These are phyloP conservation scores for Teleopsis dalmanni DNA, from an alignment of 1,140 invertebrate genomes.

Conservation along the genomic window DNA sequence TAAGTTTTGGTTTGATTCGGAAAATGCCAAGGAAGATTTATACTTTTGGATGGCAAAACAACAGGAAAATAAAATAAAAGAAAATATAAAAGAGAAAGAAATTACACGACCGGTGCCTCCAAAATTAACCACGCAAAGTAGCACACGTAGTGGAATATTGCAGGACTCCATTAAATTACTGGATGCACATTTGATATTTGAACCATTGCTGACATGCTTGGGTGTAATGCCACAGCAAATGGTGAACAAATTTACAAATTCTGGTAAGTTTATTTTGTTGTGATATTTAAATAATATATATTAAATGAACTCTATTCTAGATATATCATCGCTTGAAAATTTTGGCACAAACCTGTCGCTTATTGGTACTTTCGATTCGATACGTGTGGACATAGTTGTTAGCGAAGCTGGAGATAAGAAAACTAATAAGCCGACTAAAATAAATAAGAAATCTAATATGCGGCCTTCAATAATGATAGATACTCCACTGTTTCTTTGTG, in stretches of 20 bases:
- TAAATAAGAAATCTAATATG: conserved; percentile 40
- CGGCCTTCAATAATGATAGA: conserved; percentile 63
- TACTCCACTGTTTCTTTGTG: conserved; percentile 84
- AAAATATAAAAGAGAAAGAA: conserved; percentile 25
- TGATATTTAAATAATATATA: neutral
- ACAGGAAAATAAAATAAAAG: conserved; percentile 58
- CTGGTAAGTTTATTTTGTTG: conserved; percentile 12
- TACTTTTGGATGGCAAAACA: conserved; percentile 95
- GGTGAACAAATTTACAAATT: conserved; percentile 48
- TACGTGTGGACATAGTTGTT: conserved; percentile 91
- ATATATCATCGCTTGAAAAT: conserved; percentile 66
- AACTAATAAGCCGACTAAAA: conserved; percentile 29
- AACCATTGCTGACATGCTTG: conserved; percentile 73
- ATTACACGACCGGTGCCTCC: conserved; percentile 20
- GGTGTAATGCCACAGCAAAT: conserved; percentile 84
- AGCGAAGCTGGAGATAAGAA: conserved; percentile 64
- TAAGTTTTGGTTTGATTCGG: conserved; percentile 46
- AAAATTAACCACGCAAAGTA: conserved; percentile 24
- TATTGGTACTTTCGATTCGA: conserved; percentile 75
- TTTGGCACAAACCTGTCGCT: conserved; percentile 85
- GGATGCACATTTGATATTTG: conserved; percentile 89
- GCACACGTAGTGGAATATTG: conserved; percentile 50
- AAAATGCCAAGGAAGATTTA: conserved; percentile 66
- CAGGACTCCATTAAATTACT: conserved; percentile 74
- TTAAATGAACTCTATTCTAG: conserved; percentile 6